Percentiles rank a stretch among this genome's conserved stretches.
These are phyloP conservation scores for Gibbula magus DNA, from an alignment of 2,888 invertebrate genomes.

Conservation along the genomic window DNA sequence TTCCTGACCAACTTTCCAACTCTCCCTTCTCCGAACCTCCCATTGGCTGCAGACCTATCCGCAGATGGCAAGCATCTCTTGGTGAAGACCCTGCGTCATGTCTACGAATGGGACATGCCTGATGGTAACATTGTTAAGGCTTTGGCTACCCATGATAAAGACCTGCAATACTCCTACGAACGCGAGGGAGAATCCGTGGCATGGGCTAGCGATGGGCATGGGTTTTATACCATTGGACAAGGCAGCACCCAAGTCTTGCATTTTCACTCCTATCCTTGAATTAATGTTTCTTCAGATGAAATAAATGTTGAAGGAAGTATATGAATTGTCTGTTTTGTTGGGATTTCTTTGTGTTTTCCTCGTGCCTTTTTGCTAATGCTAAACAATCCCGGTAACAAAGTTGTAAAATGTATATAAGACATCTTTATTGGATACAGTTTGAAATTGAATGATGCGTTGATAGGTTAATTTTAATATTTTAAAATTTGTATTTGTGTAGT, in stretches of 20 bases:
- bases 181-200: background rate
- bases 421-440: no score
- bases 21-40: background rate
- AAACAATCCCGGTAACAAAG: no score
- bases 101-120: background rate
- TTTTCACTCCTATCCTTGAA: background rate
- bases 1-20: background rate
- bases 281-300: background rate
- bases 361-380: no score
- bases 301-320: no score
- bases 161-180: background rate
- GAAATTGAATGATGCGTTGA: no score
- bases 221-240: background rate
- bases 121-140: background rate
- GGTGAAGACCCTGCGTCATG: background rate
- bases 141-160: background rate
- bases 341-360: no score
- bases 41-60: background rate
- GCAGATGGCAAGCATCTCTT: slow-evolving; percentile 1
- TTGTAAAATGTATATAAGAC: no score
- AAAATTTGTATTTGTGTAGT: no score
- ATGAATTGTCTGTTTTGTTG: no score
- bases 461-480: no score
- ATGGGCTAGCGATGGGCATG: background rate
- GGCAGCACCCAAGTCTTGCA: background rate